Base-by-base conservation (phyloP, 2,797 vertebrate genomes). In the Ambastaia sidthimunki region DNA sequence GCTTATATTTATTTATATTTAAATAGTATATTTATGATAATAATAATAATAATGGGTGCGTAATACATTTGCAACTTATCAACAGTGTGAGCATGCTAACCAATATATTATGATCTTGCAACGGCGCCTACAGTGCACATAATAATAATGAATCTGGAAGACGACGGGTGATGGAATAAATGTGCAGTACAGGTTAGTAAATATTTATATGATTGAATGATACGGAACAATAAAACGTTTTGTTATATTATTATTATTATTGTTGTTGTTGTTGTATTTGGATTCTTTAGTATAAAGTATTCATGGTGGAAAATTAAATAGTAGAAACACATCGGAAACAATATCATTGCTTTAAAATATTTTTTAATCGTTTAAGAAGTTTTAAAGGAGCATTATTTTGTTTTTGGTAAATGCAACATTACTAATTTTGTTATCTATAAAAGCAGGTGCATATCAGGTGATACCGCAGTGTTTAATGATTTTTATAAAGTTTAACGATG, bases 131-230 rank as follows among this genome's bases (percentile, higher is more conserved):
- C 23, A 66, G 48, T 5, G 18, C 23, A 55, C 16, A 37, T 5
- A 21, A 21, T 25, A 37, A 48, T 18, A 28, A 15, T 65, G 60
- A 66, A 34, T 71, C 28, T 71, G 67, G 5, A 19, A 37, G 31
- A n/a, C 63, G 76, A 71, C 28, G 47, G 68, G 19, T 31, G 76
- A 54, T 63, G 57, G 23, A 68, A 65, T 80, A 34, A 21, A 66
- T 54, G 34, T 72, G 12, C 34, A 4, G 9, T 55, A 7, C 73
- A 80, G 78, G 70, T 80, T 48, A 57, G 78, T 73, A 18, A 0
- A 54, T 72, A 65, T 72, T 28, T 41, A 65, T 44, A 1, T 44
- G 16, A 3, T 41, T 37, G 3, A 60, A 41, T 6, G 12, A 57
- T 47, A 31, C 10, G 21, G 6, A 18, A 52, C n/a, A 62, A 28